Evolutionary conservation across 2,113 vertebrate species (phyloP), one percentile per base, ranked within the genome.

Genomic region (Passer montanus): DNA sequence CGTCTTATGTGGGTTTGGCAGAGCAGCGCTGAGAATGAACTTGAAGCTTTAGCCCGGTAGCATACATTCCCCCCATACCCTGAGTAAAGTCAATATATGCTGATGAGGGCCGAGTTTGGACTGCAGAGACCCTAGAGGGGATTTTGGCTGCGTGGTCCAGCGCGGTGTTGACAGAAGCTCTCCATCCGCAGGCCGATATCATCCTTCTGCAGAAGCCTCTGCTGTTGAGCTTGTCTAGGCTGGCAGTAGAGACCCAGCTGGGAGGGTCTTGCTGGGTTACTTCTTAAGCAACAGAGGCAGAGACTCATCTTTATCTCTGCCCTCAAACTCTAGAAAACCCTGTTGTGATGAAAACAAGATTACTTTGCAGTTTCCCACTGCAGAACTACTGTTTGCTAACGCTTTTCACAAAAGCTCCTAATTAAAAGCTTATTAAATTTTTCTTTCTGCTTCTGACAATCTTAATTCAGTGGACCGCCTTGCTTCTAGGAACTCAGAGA

Each of bases 1-100:
- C 0, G 0, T 62, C 60, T 60, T 23, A 4, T 1, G 1, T 58
- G 75, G 46, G 15, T 85, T 79, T 79, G 62, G n/a, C 0, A 0
- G 84, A 79, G 63, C 50, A 26, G 69, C 1, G 1, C 41, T 47
- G 30, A 30, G 73, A 78, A 60, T 4, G 19, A 79, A 41, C 58
- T 31, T 69, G 58, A 47, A 44, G 75, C 55, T 83, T 53, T 74
- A 55, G 50, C 31, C 47, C 43, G 2, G 39, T 55, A 55, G 37
- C 31, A 12, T 58, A 10, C 4, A 0, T 77, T 69, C 11, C 7
- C 30, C 10, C 11, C 7, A 1, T 41, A 23, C 13, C 41, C 3
- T 2, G 5, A 30, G 4, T 35, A 23, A 37, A 44, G 46, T n/a
- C 37, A 44, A 1, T 15, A 15, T 17, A 8, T 11, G 41, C 33